phyloP scores from a whole-genome alignment of 1,140 invertebrate species.

The Apis cerana region DNA sequence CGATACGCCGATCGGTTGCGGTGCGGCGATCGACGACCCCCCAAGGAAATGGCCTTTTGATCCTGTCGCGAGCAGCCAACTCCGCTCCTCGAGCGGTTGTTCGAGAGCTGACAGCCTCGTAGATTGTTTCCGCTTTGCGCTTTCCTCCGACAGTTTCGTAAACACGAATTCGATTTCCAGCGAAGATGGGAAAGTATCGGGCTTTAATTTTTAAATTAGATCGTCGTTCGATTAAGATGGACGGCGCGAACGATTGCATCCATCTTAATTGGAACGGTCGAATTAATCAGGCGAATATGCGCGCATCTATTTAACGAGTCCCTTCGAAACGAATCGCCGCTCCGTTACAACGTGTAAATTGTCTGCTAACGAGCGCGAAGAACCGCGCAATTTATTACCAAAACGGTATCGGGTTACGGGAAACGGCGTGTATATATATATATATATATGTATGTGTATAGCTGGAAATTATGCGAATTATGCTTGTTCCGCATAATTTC shows the following conservation, averaged over 20 bases:
- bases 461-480: conserved; percentile 2
- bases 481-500: no score
- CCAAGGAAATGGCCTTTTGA: conserved; percentile 38
- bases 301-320: conserved; percentile 26
- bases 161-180: neutral
- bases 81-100: conserved; percentile 2
- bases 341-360: conserved; percentile 21
- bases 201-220: conserved; percentile 13
- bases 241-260: conserved; percentile 41
- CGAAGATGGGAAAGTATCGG: neutral
- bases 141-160: neutral
- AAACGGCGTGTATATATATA: no score
- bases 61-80: conserved; percentile 39
- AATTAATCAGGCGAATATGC: conserved; percentile 32
- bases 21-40: neutral
- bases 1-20: conserved; percentile 31
- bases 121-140: conserved; percentile 32
- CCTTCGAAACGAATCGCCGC: conserved; percentile 12
- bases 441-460: neutral
- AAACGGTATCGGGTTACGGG: conserved; percentile 3
- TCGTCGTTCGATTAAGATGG: conserved; percentile 14
- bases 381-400: conserved; percentile 8
- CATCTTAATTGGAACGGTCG: conserved; percentile 22
- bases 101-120: conserved; percentile 19
- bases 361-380: conserved; percentile 7